These are phyloP conservation scores for Erpetoichthys calabaricus DNA, from an alignment of 2,797 vertebrate species.

Conservation along the genomic window DNA sequence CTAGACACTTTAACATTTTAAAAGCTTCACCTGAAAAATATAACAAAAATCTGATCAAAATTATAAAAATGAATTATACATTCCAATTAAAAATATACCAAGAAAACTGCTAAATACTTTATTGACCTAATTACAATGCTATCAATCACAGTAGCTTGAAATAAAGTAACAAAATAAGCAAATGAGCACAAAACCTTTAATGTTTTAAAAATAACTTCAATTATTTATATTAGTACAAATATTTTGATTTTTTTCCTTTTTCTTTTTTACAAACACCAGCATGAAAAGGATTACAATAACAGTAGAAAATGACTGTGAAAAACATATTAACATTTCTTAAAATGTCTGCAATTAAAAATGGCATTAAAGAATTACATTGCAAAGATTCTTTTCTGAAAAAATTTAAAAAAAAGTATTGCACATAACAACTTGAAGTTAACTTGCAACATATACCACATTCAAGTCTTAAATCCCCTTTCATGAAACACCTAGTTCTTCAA, in stretches of 20 bases:
- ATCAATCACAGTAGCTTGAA: constrained; percentile 99
- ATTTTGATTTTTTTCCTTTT: constrained; percentile 95
- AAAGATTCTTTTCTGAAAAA: constrained; percentile 87
- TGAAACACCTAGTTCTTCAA: constrained; percentile 70
- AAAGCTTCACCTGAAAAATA: constrained; percentile 98
- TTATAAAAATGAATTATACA: constrained; percentile 99
- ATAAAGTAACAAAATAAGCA: constrained; percentile 99
- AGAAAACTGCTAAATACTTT: constrained; percentile 98
- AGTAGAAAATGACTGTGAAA: constrained; percentile 96
- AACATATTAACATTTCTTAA: constrained; percentile 94
- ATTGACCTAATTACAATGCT: constrained; percentile 97
- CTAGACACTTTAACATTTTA: constrained; percentile 93
- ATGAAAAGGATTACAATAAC: constrained; percentile 99
- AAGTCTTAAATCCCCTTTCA: constrained; percentile 98
- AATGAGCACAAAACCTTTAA: constrained; percentile 98
- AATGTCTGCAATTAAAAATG: constrained; percentile 94
- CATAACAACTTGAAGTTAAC: constrained; percentile 98
- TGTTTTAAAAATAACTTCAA: constrained; percentile 99
- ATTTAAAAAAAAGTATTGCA: constrained; percentile 99
- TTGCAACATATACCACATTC: constrained; percentile 99
- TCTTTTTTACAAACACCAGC: constrained; percentile 95
- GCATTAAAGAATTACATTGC: constrained; percentile 80
- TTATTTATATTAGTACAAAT: constrained; percentile 99
- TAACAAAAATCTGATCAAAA: constrained; percentile 99
- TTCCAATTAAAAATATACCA: constrained; percentile 99